These are phyloP conservation scores for Aptenodytes forsteri DNA, from an alignment of 2,113 vertebrate species.

Conservation along the genomic window DNA sequence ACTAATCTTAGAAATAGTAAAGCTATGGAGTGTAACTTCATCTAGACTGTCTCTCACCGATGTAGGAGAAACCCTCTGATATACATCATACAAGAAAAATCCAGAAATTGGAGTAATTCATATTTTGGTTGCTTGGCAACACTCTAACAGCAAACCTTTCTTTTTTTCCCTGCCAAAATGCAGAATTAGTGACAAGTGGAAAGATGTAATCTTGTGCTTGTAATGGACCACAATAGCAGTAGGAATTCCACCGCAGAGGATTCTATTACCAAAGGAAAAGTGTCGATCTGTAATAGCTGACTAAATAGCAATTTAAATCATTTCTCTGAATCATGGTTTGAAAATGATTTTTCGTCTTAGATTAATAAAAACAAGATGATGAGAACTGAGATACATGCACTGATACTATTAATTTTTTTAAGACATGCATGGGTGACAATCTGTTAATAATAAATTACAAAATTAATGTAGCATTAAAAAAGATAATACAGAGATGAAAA, in stretches of 20 bases:
- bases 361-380: neutral
- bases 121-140: conserved; percentile 46
- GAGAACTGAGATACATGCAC: neutral
- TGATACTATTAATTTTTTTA: neutral
- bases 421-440: neutral
- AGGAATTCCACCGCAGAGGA: neutral
- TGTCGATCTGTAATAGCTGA: neutral
- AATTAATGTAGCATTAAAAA: neutral
- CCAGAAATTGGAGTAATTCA: conserved; percentile 3
- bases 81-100: neutral
- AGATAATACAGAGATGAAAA: neutral
- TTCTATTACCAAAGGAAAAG: neutral
- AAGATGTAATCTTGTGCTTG: neutral
- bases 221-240: neutral
- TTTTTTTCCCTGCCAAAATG: neutral
- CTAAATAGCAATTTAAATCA: neutral
- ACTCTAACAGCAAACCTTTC: neutral
- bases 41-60: neutral
- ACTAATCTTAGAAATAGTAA: neutral
- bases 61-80: neutral
- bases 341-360: neutral
- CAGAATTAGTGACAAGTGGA: neutral
- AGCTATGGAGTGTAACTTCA: neutral
- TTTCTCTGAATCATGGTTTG: neutral
- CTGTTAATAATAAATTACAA: neutral